phyloP scores from a whole-genome alignment of 2,113 vertebrate species.

The Hemibagrus wyckioides region DNA sequence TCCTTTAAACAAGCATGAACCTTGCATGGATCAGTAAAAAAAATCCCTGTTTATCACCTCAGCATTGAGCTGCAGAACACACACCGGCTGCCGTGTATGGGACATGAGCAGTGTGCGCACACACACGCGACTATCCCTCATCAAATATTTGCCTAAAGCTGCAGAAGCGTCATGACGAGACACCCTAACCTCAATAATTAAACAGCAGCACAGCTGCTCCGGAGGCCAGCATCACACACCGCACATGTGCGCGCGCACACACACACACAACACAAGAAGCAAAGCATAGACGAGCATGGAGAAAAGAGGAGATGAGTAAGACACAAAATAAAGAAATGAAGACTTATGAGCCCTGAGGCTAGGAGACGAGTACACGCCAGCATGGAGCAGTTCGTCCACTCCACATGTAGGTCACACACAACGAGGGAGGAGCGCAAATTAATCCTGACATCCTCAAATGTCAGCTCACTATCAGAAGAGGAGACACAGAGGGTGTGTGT shows the following conservation, averaged over 20 bases:
- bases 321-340: conserved; percentile 25
- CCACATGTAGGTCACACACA: conserved; percentile 44
- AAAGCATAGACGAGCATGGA: background rate
- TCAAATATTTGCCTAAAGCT: conserved; percentile 39
- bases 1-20: background rate
- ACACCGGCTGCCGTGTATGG: background rate
- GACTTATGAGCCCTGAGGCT: conserved; percentile 15
- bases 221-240: background rate
- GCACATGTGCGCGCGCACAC: background rate
- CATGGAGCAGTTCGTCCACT: background rate
- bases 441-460: conserved; percentile 48
- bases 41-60: background rate
- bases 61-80: conserved; percentile 7
- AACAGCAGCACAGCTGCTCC: conserved; percentile 32
- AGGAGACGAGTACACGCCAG: conserved; percentile 1
- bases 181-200: conserved; percentile 44
- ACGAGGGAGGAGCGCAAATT: conserved; percentile 29
- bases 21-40: background rate
- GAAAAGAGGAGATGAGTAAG: background rate
- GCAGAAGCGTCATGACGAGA: conserved; percentile 16
- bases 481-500: background rate
- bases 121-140: background rate
- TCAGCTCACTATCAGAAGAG: conserved; percentile 25
- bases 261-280: background rate
- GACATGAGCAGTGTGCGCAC: background rate